A percentile compares a stretch with the other conserved stretches of the same genome.
Evolutionary conservation across 2,888 invertebrate genomes (phyloP).

Genomic region (Leptinotarsa rubiginosa): DNA sequence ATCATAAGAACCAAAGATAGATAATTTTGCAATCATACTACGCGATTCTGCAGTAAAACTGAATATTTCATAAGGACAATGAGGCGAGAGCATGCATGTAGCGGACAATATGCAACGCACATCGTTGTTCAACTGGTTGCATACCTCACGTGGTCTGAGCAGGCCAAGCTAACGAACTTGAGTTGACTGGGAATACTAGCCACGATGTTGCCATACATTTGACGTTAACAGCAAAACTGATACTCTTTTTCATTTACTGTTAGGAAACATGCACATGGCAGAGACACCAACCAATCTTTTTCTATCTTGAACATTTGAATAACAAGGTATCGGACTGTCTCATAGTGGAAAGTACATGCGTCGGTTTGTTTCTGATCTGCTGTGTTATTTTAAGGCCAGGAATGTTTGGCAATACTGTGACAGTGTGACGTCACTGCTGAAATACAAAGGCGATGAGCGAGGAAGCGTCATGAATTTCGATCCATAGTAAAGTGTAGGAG

Average conservation of each 20-base stretch:
- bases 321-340: too few relatives aligned
- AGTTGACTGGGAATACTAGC: constrained; percentile 16
- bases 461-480: constrained; percentile 10
- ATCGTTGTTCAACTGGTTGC: constrained; percentile 39
- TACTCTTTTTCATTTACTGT: neutral
- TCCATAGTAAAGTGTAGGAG: neutral
- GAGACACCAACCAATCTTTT: too few relatives aligned
- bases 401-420: neutral
- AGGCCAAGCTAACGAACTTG: constrained; percentile 20
- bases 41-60: constrained; percentile 34
- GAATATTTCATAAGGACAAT: constrained; percentile 34
- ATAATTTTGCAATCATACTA: constrained; percentile 47
- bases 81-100: neutral
- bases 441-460: constrained; percentile 10
- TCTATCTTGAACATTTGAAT: too few relatives aligned
- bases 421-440: neutral
- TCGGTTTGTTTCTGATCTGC: too few relatives aligned
- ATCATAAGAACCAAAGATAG: constrained; percentile 45
- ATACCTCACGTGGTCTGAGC: constrained; percentile 32
- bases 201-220: constrained; percentile 6
- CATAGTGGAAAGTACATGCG: too few relatives aligned
- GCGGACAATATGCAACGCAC: constrained; percentile 39
- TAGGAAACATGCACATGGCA: too few relatives aligned
- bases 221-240: constrained; percentile 13
- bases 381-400: neutral